phyloP scores from a whole-genome alignment of 2,888 invertebrate species.

The Oegoconia quadripuncta region DNA sequence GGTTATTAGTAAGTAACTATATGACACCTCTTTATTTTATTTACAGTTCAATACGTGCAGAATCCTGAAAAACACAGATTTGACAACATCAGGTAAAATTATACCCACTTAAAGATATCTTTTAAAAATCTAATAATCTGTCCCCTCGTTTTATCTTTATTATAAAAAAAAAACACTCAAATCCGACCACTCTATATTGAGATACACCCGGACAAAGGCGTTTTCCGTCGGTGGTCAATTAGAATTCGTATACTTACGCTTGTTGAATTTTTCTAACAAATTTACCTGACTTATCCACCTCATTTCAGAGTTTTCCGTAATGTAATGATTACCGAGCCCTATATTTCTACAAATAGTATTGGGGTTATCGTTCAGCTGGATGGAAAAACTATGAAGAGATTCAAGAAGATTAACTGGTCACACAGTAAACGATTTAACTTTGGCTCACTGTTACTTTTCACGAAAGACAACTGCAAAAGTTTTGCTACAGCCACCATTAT shows the following conservation, averaged over 20 bases:
- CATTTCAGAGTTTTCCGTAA: conserved; percentile 56
- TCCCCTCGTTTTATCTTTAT: too few relatives aligned
- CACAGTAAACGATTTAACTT: conserved; percentile 80
- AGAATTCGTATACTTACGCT: too few relatives aligned
- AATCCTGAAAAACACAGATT: neutral
- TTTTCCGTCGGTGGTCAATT: too few relatives aligned
- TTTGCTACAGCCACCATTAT: conserved; percentile 83
- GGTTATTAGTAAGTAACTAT: too few relatives aligned
- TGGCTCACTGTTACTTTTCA: conserved; percentile 86
- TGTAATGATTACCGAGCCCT: conserved; percentile 57
- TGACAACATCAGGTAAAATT: conserved; percentile 4
- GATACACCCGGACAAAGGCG: too few relatives aligned
- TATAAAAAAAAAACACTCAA: too few relatives aligned
- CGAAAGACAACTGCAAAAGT: conserved; percentile 82
- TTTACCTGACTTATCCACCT: too few relatives aligned
- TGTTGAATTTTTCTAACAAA: too few relatives aligned
- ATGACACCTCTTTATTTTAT: too few relatives aligned
- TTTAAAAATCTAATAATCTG: too few relatives aligned
- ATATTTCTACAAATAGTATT: conserved; percentile 46
- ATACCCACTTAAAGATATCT: too few relatives aligned
- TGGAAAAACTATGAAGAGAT: conserved; percentile 34
- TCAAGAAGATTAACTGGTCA: conserved; percentile 54
- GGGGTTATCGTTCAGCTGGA: conserved; percentile 54
- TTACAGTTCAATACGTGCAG: conserved; percentile 1
- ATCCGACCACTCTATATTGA: too few relatives aligned